These are phyloP conservation scores for Taphrorychus bicolor DNA, from an alignment of 2,888 invertebrate genomes.

Conservation along the genomic window DNA sequence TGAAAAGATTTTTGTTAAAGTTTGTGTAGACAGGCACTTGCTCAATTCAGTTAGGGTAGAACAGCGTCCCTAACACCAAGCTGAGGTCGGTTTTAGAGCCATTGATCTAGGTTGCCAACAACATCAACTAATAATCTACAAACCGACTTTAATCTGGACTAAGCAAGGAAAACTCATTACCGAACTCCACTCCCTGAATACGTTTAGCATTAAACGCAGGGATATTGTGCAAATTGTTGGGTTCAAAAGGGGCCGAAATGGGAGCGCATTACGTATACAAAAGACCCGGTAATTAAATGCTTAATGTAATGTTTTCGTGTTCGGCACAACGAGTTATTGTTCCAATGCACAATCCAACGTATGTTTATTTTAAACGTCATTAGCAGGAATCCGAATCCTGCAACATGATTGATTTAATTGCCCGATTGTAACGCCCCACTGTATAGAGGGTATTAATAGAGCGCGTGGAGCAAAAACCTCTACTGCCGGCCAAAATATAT, in stretches of 20 bases:
- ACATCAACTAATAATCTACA: too few species aligned
- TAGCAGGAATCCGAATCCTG: slow-evolving; percentile 6
- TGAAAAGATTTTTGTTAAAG: too few species aligned
- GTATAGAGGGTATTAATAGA: background rate
- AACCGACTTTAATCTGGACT: background rate
- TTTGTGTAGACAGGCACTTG: too few species aligned
- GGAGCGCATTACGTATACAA: slow-evolving; percentile 29
- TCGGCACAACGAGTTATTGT: slow-evolving; percentile 32
- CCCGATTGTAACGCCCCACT: background rate
- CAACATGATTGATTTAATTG: slow-evolving; percentile 7
- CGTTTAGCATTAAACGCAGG: slow-evolving; percentile 35
- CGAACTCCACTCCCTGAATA: slow-evolving; percentile 9
- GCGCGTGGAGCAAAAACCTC: background rate
- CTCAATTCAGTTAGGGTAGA: too few species aligned
- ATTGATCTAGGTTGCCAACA: too few species aligned
- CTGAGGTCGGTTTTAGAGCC: too few species aligned
- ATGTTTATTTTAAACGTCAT: slow-evolving; percentile 14
- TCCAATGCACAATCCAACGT: slow-evolving; percentile 21
- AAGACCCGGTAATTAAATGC: slow-evolving; percentile 37
- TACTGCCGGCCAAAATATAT: background rate
- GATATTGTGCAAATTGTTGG: slow-evolving; percentile 34
- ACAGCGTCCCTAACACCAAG: too few species aligned
- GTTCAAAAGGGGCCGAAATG: slow-evolving; percentile 29
- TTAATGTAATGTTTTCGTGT: slow-evolving; percentile 36
- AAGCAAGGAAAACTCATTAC: background rate